phyloP scores from a whole-genome alignment of 2,113 vertebrate genomes.

The Trematocara variabile region DNA sequence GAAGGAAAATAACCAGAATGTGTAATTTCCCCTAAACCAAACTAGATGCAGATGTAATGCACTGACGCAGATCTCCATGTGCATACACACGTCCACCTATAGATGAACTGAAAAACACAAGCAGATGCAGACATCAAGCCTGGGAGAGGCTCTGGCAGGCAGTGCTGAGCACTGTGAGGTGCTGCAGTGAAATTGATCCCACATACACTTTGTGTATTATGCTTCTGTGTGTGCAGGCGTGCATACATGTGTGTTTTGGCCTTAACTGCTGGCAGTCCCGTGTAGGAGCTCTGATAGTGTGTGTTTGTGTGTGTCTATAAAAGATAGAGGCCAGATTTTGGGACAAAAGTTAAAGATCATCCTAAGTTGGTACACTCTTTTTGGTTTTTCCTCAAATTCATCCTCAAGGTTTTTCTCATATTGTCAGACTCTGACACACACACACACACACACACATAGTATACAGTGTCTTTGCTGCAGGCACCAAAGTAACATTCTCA shows the following conservation, averaged over 20 bases:
- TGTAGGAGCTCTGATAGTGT: not conserved
- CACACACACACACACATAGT: not conserved
- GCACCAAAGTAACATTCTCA: not conserved
- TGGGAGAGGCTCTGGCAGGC: slow-evolving; percentile 14
- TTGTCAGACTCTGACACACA: not conserved
- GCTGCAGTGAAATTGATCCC: not conserved
- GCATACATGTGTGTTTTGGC: not conserved
- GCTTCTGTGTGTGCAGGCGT: not conserved
- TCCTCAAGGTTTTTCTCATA: not conserved
- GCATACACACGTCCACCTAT: not conserved
- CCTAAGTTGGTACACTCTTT: not conserved
- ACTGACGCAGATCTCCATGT: not conserved
- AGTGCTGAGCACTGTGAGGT: not conserved
- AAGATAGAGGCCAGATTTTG: not conserved
- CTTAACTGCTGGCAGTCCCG: slow-evolving; percentile 6
- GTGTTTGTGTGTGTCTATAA: not conserved
- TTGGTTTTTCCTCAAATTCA: not conserved
- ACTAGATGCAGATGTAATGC: not conserved
- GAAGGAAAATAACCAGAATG: not conserved
- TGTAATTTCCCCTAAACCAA: not conserved
- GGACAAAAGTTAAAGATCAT: slow-evolving; percentile 1
- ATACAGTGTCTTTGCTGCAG: not conserved
- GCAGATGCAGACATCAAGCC: not conserved
- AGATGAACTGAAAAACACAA: not conserved
- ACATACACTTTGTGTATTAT: not conserved